Evolutionary conservation across 1,140 invertebrate species (phyloP), one percentile per base, ranked within the genome.

Genomic region (Heterodera carotae): DNA sequence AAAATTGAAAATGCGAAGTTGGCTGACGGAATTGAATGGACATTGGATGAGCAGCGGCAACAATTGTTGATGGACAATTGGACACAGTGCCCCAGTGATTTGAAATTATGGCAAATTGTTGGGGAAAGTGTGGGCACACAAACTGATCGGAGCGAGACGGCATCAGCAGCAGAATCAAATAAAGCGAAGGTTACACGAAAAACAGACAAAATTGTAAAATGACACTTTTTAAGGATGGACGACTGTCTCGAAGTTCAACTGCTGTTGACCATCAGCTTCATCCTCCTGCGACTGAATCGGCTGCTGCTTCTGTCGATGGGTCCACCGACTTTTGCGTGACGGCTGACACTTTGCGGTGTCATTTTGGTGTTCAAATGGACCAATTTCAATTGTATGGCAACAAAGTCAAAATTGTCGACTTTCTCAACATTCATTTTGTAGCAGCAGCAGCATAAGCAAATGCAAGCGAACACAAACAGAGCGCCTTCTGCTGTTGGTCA

Each of bases 401-500:
- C 18, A 18, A 75, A 43, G 25, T n/a, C 73, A 39, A 66, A 69
- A 75, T 33, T 31, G 69, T 18, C 43, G 33, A 33, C 8, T 18
- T 5, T 75, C 25, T 48, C 4, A 12, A 8, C 25, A 53, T 48
- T 25, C 39, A 27, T 18, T 22, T 39, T 67, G 18, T n/a, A 27
- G 29, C 56, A 29, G 8, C 48, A 12, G 36, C 62, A 53, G 36
- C 10, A 73, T 25, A 56, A 25, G 31, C 34, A 48, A 33, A 56
- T 53, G 10, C 31, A 71, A 62, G 25, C 29, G 31, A 36, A 62
- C 34, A 27, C 76, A 77, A 62, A 77, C 76, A 18, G 36, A 59
- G 18, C 25, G 25, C 22, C 53, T 25, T 48, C 7, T 43, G 33
- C 25, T 69, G n/a, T n/a, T n/a, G 22, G 64, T 71, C 39, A 77